Evolutionary conservation across 1,140 invertebrate species (phyloP), one percentile per base, ranked within the genome.

Genomic region (Zaprionus nigranus): DNA sequence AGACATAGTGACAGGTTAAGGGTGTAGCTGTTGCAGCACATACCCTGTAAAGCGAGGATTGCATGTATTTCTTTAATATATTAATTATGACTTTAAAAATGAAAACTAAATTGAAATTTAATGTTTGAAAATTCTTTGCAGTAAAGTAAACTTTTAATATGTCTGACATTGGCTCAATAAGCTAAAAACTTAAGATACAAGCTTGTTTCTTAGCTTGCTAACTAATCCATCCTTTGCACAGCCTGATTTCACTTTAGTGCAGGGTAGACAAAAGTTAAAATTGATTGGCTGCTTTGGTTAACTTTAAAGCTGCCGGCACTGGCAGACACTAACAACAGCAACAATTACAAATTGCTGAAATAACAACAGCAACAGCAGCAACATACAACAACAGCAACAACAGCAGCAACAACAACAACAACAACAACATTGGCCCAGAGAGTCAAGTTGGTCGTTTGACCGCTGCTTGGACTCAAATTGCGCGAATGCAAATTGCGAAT

Each of bases 401-500:
- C 54, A 72, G 28, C 54, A 67, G 36, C 54, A 57, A 34, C 57
- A 67, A 24, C 54, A 72, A 26, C 46, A 68, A 9, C n/a, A 38
- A 28, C 22, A 26, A 17, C 56, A 34, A 11, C 57, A 59, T 74
- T 68, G 71, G 46, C 72, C 58, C 24, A 70, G 51, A 70, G 72
- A 70, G 72, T 63, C 72, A 75, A 75, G 72, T 75, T 46, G 66
- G 65, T 51, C 51, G 49, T 63, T 70, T 75, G 72, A 75, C 66
- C 72, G 72, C 56, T 70, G 30, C 30, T 34, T 34, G 69, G 63
- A 77, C 84, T 88, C 77, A 77, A 88, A 83, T 88, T 87, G 83
- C 84, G 71, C 84, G 71, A 88, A 86, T 86, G 82, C 80, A 87
- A 86, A 86, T 86, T 86, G 83, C 81, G 79, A 77, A 86, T 86